phyloP scores from a whole-genome alignment of 2,797 vertebrate species.

The Anolis apletophallus region DNA sequence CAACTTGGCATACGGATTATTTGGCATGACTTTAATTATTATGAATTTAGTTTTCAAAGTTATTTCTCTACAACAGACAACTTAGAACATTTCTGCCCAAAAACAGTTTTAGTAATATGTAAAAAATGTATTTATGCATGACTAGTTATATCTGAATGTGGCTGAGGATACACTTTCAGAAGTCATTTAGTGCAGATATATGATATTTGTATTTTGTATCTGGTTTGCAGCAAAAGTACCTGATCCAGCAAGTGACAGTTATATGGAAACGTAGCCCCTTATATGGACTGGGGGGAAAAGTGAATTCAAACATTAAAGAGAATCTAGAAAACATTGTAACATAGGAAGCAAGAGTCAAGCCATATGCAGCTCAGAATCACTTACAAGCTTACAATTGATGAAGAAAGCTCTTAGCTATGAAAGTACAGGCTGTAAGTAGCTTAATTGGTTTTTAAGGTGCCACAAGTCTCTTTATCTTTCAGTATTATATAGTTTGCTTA shows the following conservation, averaged over 20 bases:
- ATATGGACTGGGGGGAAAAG: neutral
- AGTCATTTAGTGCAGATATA: neutral
- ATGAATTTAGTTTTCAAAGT: neutral
- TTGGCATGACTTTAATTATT: neutral
- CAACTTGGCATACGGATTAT: neutral
- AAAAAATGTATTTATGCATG: neutral
- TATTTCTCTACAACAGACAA: neutral
- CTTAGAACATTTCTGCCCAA: neutral
- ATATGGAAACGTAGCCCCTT: neutral
- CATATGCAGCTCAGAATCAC: neutral
- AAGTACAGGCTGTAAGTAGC: neutral
- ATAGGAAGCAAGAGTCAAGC: neutral
- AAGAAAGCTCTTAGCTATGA: neutral
- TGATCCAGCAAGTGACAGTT: neutral
- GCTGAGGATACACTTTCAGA: neutral
- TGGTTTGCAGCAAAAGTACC: neutral
- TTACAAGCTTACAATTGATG: neutral
- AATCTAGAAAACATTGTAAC: neutral
- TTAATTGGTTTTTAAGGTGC: neutral
- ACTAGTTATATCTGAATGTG: neutral
- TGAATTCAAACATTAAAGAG: constrained; percentile 1
- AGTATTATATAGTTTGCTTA: constrained; percentile 21
- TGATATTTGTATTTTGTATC: neutral
- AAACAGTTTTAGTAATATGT: neutral
- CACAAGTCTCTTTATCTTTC: neutral